Conservation (phyloP, 1,140 invertebrate species). For the Nasonia longicornis region DNA sequence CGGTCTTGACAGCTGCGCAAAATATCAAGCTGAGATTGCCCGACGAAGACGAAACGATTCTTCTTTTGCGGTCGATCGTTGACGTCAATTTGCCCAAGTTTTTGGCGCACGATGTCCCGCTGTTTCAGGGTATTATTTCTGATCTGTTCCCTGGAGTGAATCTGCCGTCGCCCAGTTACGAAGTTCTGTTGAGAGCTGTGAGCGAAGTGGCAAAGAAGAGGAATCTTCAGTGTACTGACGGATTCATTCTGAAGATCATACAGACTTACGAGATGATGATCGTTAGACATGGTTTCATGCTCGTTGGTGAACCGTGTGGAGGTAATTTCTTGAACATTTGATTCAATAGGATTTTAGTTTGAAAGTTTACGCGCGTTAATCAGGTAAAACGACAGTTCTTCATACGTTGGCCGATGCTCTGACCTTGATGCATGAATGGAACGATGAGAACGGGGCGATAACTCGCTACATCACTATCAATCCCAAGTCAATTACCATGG, state of each 20-base stretch:
- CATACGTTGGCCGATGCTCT: constrained; percentile 79
- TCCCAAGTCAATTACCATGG: constrained; percentile 92
- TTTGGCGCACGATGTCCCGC: constrained; percentile 86
- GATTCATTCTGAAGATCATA: constrained; percentile 80
- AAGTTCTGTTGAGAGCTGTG: constrained; percentile 73
- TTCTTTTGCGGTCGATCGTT: constrained; percentile 86
- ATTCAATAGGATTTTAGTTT: not conserved
- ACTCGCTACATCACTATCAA: constrained; percentile 86
- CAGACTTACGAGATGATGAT: constrained; percentile 89
- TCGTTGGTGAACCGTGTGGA: constrained; percentile 77
- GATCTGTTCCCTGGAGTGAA: constrained; percentile 89
- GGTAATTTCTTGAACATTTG: not conserved
- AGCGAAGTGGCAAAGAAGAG: constrained; percentile 69
- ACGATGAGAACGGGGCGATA: constrained; percentile 68
- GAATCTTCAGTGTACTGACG: constrained; percentile 80
- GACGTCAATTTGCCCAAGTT: constrained; percentile 96
- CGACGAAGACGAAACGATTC: constrained; percentile 81
- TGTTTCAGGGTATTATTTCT: constrained; percentile 92
- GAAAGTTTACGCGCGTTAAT: not conserved
- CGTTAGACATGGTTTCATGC: constrained; percentile 87
- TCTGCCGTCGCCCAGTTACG: constrained; percentile 82
- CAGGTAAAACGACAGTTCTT: constrained; percentile 76
- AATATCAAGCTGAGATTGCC: constrained; percentile 88
- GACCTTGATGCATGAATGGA: constrained; percentile 75
- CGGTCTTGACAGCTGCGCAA: constrained; percentile 86